Evolutionary conservation across 2,113 vertebrate species (phyloP).

Genomic region (Rhodinocichla rosea): DNA sequence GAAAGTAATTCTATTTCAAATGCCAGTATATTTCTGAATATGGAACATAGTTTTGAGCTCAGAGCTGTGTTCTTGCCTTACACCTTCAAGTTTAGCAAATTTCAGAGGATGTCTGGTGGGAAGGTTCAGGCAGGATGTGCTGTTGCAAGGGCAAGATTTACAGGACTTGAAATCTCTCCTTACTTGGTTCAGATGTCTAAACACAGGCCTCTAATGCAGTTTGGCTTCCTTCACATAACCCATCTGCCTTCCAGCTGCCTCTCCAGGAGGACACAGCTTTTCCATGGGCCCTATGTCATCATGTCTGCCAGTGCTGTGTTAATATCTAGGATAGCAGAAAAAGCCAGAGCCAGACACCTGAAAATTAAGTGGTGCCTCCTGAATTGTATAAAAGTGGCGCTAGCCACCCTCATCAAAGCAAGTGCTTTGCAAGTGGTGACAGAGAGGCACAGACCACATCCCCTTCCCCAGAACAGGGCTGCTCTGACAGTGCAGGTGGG

Average conservation of each 20-base stretch:
- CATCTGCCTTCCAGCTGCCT: not conserved
- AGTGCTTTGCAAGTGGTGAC: not conserved
- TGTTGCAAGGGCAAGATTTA: not conserved
- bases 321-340: not conserved
- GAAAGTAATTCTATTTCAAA: not conserved
- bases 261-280: not conserved
- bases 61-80: not conserved
- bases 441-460: not conserved
- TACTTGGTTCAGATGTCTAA: not conserved
- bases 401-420: not conserved
- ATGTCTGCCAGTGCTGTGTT: not conserved
- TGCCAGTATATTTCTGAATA: not conserved
- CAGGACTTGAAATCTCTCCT: not conserved
- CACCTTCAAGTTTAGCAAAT: not conserved
- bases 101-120: not conserved
- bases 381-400: not conserved
- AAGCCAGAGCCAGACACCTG: not conserved
- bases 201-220: not conserved
- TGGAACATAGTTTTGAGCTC: not conserved
- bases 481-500: not conserved
- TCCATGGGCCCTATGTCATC: rapidly evolving
- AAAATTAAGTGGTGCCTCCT: not conserved
- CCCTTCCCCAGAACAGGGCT: not conserved
- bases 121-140: not conserved
- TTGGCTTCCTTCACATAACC: not conserved